These are phyloP conservation scores for Oscheius sp. DNA, from an alignment of 2,888 invertebrate species.

Conservation along the genomic window DNA sequence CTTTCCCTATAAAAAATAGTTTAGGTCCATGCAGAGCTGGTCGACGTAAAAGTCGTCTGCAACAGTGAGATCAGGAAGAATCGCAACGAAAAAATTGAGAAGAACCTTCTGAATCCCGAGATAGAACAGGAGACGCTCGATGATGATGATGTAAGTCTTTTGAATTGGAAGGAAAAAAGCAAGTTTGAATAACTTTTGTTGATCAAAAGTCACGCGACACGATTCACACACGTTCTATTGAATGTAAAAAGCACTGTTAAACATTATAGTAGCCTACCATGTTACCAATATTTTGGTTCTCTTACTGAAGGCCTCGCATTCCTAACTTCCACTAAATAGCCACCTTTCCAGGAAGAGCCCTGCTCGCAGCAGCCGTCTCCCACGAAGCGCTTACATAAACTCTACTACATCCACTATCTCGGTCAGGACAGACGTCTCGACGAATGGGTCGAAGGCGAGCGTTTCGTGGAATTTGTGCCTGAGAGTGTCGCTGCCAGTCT, in stretches of 20 bases:
- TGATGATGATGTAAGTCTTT: slow-evolving; percentile 13
- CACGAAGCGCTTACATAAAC: slow-evolving; percentile 18
- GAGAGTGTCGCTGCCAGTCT: slow-evolving; percentile 9
- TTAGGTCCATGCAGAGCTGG: slow-evolving; percentile 32
- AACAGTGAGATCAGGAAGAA: slow-evolving; percentile 27
- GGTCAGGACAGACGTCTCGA: slow-evolving; percentile 67
- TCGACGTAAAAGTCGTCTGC: slow-evolving; percentile 28
- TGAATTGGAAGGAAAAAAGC: too few species aligned
- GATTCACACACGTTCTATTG: too few species aligned
- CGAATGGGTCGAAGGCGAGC: slow-evolving; percentile 66
- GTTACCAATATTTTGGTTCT: too few species aligned
- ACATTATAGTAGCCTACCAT: too few species aligned
- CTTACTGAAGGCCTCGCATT: too few species aligned
- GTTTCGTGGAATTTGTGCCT: slow-evolving; percentile 37
- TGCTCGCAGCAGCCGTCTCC: slow-evolving; percentile 11
- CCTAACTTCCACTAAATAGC: neutral
- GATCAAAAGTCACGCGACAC: too few species aligned
- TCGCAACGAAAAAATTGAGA: slow-evolving; percentile 33
- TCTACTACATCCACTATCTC: slow-evolving; percentile 69
- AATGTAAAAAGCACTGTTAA: too few species aligned
- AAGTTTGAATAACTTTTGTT: too few species aligned
- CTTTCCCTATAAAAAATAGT: neutral
- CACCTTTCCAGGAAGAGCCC: slow-evolving; percentile 1
- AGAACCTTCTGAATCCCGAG: slow-evolving; percentile 24
- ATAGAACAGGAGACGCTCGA: slow-evolving; percentile 11